Conservation (phyloP, 2,797 vertebrate species). For the Sebastes oblongus region DNA sequence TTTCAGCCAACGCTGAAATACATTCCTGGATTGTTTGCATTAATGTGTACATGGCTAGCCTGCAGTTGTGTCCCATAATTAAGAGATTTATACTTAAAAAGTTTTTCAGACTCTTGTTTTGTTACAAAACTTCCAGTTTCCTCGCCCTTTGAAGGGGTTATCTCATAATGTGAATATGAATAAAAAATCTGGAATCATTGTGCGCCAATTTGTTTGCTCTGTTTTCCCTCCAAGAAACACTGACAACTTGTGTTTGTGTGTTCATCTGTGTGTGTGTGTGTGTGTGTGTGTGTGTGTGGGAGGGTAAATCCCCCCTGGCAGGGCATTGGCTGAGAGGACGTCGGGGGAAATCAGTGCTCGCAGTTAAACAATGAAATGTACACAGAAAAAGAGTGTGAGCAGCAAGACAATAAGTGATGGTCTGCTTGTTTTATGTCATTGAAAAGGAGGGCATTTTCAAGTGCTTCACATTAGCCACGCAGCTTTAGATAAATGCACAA, state of each 20-base stretch:
- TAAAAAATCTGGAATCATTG: slow-evolving; percentile 40
- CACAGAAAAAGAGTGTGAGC: not conserved
- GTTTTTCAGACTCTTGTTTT: slow-evolving; percentile 11
- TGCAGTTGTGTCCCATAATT: not conserved
- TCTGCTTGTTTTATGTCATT: not conserved
- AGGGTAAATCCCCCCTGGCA: slow-evolving; percentile 11
- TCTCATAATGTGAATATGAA: slow-evolving; percentile 42
- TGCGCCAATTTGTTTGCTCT: slow-evolving; percentile 14
- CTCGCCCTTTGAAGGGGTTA: not conserved
- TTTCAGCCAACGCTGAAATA: not conserved
- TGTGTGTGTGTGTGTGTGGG: not conserved
- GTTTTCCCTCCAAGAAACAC: slow-evolving; percentile 11
- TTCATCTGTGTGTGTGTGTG: not conserved
- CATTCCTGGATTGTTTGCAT: slow-evolving; percentile 20
- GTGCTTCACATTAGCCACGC: slow-evolving; percentile 17
- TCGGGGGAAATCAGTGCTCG: slow-evolving; percentile 32
- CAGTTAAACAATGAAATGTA: slow-evolving; percentile 37
- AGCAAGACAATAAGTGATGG: not conserved
- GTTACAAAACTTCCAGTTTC: slow-evolving; percentile 9
- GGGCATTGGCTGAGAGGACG: slow-evolving; percentile 1
- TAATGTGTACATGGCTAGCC: slow-evolving; percentile 17
- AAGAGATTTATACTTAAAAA: slow-evolving; percentile 11
- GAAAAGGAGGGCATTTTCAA: slow-evolving; percentile 2
- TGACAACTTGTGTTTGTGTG: not conserved
- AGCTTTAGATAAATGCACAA: slow-evolving; percentile 35